Percentiles rank a stretch among this genome's conserved stretches.
Evolutionary conservation across 2,888 invertebrate species (phyloP).

Genomic region (Halictus quadricinctus): DNA sequence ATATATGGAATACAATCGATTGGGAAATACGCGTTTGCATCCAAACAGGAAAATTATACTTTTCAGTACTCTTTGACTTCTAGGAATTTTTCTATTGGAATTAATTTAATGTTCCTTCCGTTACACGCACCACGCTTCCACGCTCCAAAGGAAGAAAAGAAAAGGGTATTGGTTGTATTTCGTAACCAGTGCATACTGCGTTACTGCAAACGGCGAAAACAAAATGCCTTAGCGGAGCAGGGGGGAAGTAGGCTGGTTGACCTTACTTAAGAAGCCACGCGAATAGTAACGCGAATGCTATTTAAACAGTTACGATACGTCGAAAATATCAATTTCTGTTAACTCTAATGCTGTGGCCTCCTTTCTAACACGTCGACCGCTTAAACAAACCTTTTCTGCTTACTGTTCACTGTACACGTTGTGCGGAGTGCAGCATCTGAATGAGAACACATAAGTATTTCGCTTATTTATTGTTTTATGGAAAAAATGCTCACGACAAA

Average conservation of each 20-base stretch:
- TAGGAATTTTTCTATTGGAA: neutral
- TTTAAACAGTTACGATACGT: constrained; percentile 10
- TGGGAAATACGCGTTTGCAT: neutral
- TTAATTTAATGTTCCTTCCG: neutral
- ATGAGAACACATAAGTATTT: neutral
- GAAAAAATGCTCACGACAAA: neutral
- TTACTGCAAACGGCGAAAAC: constrained; percentile 14
- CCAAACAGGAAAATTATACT: neutral
- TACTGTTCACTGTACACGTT: neutral
- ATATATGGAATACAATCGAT: neutral
- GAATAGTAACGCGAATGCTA: no score
- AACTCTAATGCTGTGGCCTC: neutral
- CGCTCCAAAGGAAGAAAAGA: neutral
- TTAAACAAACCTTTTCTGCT: neutral
- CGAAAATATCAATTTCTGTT: neutral
- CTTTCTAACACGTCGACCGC: neutral
- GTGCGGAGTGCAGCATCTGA: neutral
- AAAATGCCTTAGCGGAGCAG: constrained; percentile 11
- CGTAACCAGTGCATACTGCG: neutral
- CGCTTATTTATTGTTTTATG: neutral
- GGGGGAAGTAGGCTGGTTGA: constrained; percentile 40
- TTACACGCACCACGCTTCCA: neutral
- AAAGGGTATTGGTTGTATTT: neutral
- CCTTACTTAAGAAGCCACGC: constrained; percentile 38
- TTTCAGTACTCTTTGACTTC: neutral